Evolutionary conservation across 2,888 invertebrate genomes (phyloP), one percentile per base, ranked within the genome.

Genomic region (Nematopogon swammerdamellus): DNA sequence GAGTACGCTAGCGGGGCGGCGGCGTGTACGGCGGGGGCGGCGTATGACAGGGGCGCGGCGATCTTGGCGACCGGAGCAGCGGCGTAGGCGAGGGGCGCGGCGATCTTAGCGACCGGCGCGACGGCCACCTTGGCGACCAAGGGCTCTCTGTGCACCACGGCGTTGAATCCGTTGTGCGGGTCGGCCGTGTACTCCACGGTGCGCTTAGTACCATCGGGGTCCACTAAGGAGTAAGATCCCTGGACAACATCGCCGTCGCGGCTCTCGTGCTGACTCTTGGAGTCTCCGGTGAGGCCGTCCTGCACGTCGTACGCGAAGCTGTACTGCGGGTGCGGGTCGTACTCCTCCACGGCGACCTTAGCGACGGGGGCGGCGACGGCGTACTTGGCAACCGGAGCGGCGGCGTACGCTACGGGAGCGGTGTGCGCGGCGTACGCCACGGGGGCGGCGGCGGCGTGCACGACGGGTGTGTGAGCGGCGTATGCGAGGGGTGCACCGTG

Each of bases 281-380:
- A 63, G 51, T 67, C 62, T 19, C 64, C 64, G 0, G 67, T 50
- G 46, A 65, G 67, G 14, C 62, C 59, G 55, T 66, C 66, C 45
- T 66, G 67, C 46, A 58, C 66, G 46, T 61, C 60, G 55, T 65
- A 53, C 11, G 57, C 54, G 49, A 47, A 47, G 30, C 44, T 51
- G 49, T 30, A 57, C 55, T 48, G 88, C 87, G 57, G 84, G 86
- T 87, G 84, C 83, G 85, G 46, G 50, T 52, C 71, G 67, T 76
- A 76, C 46, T 59, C 59, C n/a, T 63, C 59, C 50, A 64, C 63
- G 47, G 61, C 58, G 46, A 63, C 54, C 19, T 52, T 50, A 44
- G 50, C 49, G 30, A 46, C 49, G 20, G 54, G 54, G 46, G 67
- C 63, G n/a, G 53, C 53, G 18, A 16, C 52, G 52, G 53, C 51